Conservation (phyloP, 2,888 invertebrate species). For the Cybosia mesomella region DNA sequence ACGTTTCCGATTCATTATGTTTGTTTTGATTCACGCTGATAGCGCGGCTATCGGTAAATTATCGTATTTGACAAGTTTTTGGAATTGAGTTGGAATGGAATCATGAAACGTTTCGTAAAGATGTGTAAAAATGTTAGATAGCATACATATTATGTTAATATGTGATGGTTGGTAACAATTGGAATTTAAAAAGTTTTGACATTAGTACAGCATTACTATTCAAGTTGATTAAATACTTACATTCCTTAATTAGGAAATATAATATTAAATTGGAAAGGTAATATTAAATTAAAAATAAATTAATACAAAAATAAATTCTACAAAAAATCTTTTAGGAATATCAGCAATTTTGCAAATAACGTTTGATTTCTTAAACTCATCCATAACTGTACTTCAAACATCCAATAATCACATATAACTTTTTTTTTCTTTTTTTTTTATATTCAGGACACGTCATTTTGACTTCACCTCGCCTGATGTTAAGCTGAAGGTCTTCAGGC, state of each 20-base stretch:
- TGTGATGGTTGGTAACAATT: background rate
- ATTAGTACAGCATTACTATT: background rate
- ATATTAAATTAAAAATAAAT: background rate
- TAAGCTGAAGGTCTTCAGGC: no score
- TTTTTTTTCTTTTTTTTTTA: no score
- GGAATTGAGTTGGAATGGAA: conserved; percentile 29
- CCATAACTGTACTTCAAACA: background rate
- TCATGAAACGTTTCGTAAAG: background rate
- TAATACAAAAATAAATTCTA: background rate
- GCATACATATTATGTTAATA: background rate
- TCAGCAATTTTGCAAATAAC: no score
- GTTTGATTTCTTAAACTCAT: background rate
- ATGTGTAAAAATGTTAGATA: background rate
- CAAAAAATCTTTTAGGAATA: no score
- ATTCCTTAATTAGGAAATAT: background rate
- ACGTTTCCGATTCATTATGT: conserved; percentile 54
- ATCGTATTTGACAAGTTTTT: conserved; percentile 42
- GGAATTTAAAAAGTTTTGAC: background rate
- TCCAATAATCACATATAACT: no score
- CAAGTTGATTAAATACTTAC: background rate
- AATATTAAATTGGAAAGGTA: no score
- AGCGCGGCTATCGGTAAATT: conserved; percentile 42
- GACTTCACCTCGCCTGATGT: no score
- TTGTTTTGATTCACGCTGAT: conserved; percentile 54
- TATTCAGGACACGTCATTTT: no score